Base-by-base conservation (phyloP, 2,888 invertebrate genomes). In the Leuctra nigra region DNA sequence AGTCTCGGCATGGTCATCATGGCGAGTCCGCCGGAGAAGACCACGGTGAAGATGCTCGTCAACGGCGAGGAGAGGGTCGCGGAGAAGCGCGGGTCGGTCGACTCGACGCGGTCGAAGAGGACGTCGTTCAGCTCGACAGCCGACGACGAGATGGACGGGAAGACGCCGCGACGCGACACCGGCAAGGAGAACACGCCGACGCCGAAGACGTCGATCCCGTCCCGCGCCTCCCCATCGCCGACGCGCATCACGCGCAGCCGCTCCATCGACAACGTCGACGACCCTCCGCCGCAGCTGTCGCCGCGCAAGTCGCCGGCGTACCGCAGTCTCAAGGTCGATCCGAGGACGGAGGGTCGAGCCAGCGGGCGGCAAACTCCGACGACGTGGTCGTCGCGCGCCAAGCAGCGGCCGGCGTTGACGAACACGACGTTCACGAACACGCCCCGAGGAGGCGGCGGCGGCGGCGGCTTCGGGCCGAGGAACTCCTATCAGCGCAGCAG, bases 1-100 rank as follows among this genome's bases (percentile, higher is more conserved):
- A 89, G 89, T 67, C 72, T 89, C 66, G 57, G 59, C 4, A 23
- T 53, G 4, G 46, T 59, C n/a, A 46, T 25, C 36, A 38, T 36
- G 13, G 20, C 56, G 20, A 14, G 53, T n/a, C 50, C 33, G 20
- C 33, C 50, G 20, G 29, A n/a, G 9, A 48, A 48, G 41, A 23
- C 11, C 20, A 29, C 14, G n/a, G 29, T 25, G n/a, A 48, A 48
- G 41, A 24, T 41, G 24, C 18, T 39, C 38, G 41, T 53, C 20
- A 53, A 41, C 24, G 53, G 53, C 18, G 53, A 53, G 53, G 41
- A 41, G 53, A 25, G 54, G n/a, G 25, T 39, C 9, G 6, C 25
- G 24, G 44, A 50, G 50, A 50, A 50, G 35, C 35, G 50, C 2
- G 33, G 33, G 22, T 50, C 50, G 3, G 35, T 33, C 1, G 50